Evolutionary conservation across 1,140 invertebrate species (phyloP).

Genomic region (Saccostrea glomerata): DNA sequence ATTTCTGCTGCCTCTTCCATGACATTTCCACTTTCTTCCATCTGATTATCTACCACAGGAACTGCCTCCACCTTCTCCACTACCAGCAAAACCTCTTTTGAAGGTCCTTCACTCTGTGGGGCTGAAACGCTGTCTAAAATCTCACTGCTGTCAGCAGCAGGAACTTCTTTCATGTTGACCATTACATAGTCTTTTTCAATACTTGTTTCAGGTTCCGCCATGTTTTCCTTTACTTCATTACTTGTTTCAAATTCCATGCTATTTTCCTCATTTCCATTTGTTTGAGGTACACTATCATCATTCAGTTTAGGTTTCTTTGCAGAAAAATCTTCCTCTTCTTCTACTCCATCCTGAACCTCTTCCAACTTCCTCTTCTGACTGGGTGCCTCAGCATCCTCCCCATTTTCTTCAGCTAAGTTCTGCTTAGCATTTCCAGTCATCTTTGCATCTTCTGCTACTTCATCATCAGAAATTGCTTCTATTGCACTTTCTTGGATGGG

Average conservation of each 20-base stretch:
- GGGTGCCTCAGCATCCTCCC: conserved; percentile 40
- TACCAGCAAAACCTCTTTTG: not conserved
- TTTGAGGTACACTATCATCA: conserved; percentile 17
- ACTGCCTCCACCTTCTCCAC: not conserved
- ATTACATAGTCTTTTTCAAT: conserved; percentile 71
- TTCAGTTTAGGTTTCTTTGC: conserved; percentile 53
- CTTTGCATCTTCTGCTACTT: conserved; percentile 31
- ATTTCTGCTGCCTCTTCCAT: conserved; percentile 28
- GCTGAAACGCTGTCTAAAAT: conserved; percentile 65
- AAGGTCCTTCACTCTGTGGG: not conserved
- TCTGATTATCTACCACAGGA: not conserved
- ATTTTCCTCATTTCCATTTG: conserved; percentile 36
- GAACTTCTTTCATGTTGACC: conserved; percentile 72
- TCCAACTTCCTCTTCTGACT: conserved; percentile 54
- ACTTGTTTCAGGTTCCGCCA: conserved; percentile 48
- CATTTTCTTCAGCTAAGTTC: conserved; percentile 20
- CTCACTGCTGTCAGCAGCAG: conserved; percentile 69
- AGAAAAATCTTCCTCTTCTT: conserved; percentile 42
- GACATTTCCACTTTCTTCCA: not conserved
- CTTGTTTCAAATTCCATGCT: conserved; percentile 27
- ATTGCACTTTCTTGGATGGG: not conserved
- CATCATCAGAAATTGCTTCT: conserved; percentile 37
- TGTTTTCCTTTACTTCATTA: conserved; percentile 34
- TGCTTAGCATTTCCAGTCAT: conserved; percentile 40
- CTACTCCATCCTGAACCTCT: conserved; percentile 50